Base-by-base conservation (phyloP, 2,797 vertebrate species). In the Channa striata region DNA sequence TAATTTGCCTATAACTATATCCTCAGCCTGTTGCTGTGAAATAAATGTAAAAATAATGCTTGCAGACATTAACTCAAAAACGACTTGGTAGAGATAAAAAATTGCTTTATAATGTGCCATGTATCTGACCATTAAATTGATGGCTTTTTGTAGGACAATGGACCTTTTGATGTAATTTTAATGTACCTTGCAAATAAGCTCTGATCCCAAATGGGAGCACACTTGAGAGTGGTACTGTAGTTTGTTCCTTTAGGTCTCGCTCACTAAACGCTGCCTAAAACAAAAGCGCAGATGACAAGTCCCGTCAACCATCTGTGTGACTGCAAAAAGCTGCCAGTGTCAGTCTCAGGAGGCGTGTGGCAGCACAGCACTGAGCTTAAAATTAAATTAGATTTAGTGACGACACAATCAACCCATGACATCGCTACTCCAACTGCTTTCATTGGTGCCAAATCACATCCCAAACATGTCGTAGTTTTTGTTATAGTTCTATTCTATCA, bases 271-370 rank as follows among this genome's bases (percentile, higher is more conserved):
- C 58, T 59, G 66, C 64, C 70, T 25, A 54, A 76, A 83, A 85
- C 69, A 53, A 72, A 76, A 80, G 58, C 70, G 3, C 81, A 82
- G 85, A 89, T 81, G 83, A 88, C 63, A 68, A 44, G 70, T 68
- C 77, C 69, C 65, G 69, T 79, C 74, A 80, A 49, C 87, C 87
- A 87, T 91, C 87, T 91, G 86, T 62, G 74, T 72, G 64, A 81
- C 46, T 54, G 68, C 21, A 43, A 78, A 74, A 53, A 13, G 42
- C 71, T 89, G 88, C 84, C 89, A 83, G 81, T 61, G 67, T 74
- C 54, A 2, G 42, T 80, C 80, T 78, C 83, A 3, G 47, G 79
- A 76, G 87, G 60, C 25, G 1, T 11, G 20, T 3, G 16, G 60
- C 63, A 62, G 80, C 25, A 78, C 70, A 74, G 80, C 66, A 42